These are phyloP conservation scores for Gavia stellata DNA, from an alignment of 2,113 vertebrate genomes.

Conservation along the genomic window DNA sequence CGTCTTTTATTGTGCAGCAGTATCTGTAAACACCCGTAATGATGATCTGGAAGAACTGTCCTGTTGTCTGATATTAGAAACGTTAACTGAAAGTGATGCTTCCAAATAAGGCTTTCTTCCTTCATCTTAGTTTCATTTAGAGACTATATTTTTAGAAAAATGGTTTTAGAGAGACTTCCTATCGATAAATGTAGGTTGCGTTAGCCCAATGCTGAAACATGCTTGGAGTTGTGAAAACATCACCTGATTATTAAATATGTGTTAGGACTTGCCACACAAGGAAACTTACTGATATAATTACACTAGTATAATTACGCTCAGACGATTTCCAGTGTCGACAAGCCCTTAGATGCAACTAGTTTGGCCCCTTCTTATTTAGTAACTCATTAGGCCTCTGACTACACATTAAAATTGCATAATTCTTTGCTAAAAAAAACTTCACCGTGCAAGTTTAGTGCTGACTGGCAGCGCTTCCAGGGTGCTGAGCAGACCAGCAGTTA, in stretches of 20 bases:
- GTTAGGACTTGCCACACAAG: conserved; percentile 25
- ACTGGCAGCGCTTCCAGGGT: not conserved
- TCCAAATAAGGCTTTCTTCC: not conserved
- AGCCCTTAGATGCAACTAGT: conserved; percentile 7
- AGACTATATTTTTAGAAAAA: not conserved
- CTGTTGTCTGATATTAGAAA: not conserved
- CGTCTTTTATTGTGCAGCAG: not conserved
- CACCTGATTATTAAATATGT: not conserved
- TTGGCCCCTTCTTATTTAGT: conserved; percentile 2
- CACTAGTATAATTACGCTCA: not conserved
- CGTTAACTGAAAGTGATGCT: not conserved
- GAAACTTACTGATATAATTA: conserved; percentile 29
- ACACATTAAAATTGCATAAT: not conserved
- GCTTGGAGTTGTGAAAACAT: conserved; percentile 2
- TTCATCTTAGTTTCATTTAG: not conserved
- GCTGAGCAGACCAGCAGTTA: not conserved
- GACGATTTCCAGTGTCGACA: conserved; percentile 19
- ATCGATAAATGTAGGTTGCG: rapidly evolving
- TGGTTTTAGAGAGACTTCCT: not conserved
- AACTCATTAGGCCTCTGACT: conserved; percentile 9
- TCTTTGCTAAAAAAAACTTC: not conserved
- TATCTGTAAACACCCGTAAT: not conserved
- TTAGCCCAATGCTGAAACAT: not conserved
- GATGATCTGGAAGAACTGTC: not conserved
- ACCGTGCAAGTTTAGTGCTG: not conserved